A percentile compares a stretch with the other conserved stretches of the same genome.
These are phyloP conservation scores for Caenorhabditis drosophilae DNA, from an alignment of 2,888 invertebrate genomes.

Conservation along the genomic window DNA sequence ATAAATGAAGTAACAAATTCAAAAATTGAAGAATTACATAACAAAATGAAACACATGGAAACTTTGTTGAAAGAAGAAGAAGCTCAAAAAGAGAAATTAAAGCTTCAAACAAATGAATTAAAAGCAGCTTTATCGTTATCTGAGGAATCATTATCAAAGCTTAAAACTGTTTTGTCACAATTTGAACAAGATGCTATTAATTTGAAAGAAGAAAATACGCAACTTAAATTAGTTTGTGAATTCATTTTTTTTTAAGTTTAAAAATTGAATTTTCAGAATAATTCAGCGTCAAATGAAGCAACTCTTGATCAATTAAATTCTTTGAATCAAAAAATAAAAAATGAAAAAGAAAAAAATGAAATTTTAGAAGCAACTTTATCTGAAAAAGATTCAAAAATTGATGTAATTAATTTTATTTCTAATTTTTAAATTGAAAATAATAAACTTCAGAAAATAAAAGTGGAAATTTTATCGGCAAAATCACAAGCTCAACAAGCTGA, in stretches of 20 bases:
- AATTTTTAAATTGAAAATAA: neutral
- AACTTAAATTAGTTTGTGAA: constrained; percentile 7
- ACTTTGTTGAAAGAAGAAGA: constrained; percentile 17
- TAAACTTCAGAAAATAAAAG: constrained; percentile 27
- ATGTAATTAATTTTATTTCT: constrained; percentile 21
- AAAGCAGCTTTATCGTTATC: constrained; percentile 19
- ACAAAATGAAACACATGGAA: constrained; percentile 16
- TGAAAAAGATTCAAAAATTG: constrained; percentile 42
- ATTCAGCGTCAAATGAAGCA: constrained; percentile 16
- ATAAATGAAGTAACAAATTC: constrained; percentile 14
- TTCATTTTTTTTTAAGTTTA: neutral
- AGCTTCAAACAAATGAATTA: constrained; percentile 16
- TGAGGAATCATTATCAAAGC: constrained; percentile 15
- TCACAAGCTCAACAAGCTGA: constrained; percentile 45
- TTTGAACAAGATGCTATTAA: constrained; percentile 25
- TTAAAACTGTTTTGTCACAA: constrained; percentile 16
- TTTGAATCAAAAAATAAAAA: constrained; percentile 10
- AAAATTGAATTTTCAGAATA: neutral
- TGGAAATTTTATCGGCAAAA: constrained; percentile 40
- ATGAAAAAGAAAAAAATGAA: constrained; percentile 22
- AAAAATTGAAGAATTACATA: constrained; percentile 29
- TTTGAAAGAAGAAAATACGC: constrained; percentile 18
- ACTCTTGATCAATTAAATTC: constrained; percentile 17
- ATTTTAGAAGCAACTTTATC: constrained; percentile 37
- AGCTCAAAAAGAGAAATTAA: constrained; percentile 17